Evolutionary conservation across 1,140 invertebrate species (phyloP), one percentile per base, ranked within the genome.

Genomic region (Vanessa atalanta): DNA sequence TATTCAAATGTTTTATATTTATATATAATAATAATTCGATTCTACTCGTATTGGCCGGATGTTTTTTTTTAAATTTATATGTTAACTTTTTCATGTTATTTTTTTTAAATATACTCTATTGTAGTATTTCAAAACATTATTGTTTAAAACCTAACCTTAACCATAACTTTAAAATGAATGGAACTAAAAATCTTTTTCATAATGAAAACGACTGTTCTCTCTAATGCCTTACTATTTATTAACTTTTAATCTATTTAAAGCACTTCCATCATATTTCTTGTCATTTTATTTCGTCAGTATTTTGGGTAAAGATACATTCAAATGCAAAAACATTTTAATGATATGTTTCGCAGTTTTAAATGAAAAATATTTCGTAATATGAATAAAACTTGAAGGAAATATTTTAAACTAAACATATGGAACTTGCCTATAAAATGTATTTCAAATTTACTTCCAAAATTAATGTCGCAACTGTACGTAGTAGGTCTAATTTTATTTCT

Each of bases 221-320:
- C 11, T 7, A 43, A 9, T 26, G 55, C 55, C 51, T 47, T 61
- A 5, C 47, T 12, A 47, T 4, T 73, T 73, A 65, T 73, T 47
- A 73, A 73, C 64, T 68, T 73, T 73, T 73, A 73, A 73, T 73
- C 65, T 55, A 68, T 57, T 73, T 68, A 67, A 23, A 48, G 65
- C 65, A 53, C 72, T 61, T 63, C 50, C 12, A 23, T 61, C 48
- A 64, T 64, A 12, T 57, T 15, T 57, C 53, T 57, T 57, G 53
- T 57, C 53, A 11, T 23, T 57, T 57, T 57, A 57, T 23, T 57
- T 23, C 1, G 53, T 3, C 20, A 23, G 53, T 23, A 57, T 23
- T 57, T 57, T 57, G 53, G 16, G 1, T 11, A 55, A 11, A 55
- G 0, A 20, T n/a, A 5, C 13, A 53, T 20, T 0, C 20, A 55